phyloP scores from a whole-genome alignment of 1,140 invertebrate genomes.

The Solenopsis fugax region DNA sequence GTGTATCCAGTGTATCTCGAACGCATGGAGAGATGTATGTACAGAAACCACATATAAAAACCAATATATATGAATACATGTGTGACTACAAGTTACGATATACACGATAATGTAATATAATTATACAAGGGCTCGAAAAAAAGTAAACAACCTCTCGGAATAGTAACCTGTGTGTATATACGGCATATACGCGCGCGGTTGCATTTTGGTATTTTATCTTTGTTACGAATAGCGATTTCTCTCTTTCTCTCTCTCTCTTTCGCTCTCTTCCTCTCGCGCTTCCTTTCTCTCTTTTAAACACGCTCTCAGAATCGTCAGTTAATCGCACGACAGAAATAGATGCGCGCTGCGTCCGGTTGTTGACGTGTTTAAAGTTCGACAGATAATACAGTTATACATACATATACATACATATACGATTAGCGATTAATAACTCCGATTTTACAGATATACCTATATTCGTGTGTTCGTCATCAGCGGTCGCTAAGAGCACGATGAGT shows the following conservation, averaged over 20 bases:
- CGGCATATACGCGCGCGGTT: constrained; percentile 43
- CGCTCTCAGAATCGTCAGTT: constrained; percentile 74
- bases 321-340: constrained; percentile 78
- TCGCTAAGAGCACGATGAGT: constrained; percentile 75
- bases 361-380: constrained; percentile 76
- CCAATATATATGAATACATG: constrained; percentile 61
- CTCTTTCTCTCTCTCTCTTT: constrained; percentile 4
- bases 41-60: constrained; percentile 76
- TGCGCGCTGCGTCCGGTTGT: constrained; percentile 69
- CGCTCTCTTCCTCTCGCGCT: neutral
- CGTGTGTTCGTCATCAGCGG: constrained; percentile 65
- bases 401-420: constrained; percentile 78
- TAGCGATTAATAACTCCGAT: constrained; percentile 72
- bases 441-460: constrained; percentile 75
- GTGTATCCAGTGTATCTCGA: constrained; percentile 65
- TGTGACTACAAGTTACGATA: constrained; percentile 70
- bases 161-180: constrained; percentile 70
- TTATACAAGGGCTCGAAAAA: constrained; percentile 74
- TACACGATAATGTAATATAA: constrained; percentile 74
- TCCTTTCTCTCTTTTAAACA: constrained; percentile 56
- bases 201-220: constrained; percentile 75
- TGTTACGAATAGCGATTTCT: constrained; percentile 46
- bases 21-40: constrained; percentile 73
- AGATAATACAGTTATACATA: constrained; percentile 79
- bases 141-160: constrained; percentile 75